phyloP scores from a whole-genome alignment of 30 jellyfish, hydroid and myxozoan genomes.

The Hydractinia echinata region DNA sequence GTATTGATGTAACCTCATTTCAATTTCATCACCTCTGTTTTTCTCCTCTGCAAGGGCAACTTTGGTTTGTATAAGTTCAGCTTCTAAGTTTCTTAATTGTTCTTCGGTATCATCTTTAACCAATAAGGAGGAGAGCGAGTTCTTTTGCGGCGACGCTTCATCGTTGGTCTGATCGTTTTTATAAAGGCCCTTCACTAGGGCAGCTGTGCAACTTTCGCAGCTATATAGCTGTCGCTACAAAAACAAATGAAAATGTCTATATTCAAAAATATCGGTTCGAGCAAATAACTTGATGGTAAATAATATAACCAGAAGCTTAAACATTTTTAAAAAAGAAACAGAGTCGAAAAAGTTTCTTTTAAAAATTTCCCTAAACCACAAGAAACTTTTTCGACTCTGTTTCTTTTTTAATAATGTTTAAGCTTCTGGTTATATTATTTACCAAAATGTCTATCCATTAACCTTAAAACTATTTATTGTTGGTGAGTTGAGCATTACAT shows the following conservation, averaged over 20 bases:
- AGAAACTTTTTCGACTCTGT: no score
- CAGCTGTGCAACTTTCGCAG: constrained; percentile 28
- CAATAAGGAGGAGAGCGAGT: constrained; percentile 6
- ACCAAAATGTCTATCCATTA: no score
- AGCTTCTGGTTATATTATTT: no score
- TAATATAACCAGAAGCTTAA: no score
- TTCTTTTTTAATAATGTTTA: no score
- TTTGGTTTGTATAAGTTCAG: constrained; percentile 65
- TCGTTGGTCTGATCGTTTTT: neutral
- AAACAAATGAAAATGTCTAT: neutral
- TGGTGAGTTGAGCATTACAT: no score
- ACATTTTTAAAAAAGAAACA: no score
- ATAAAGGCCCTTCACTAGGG: constrained; percentile 3
- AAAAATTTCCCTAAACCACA: no score
- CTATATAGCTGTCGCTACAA: constrained; percentile 19
- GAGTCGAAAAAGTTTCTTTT: no score
- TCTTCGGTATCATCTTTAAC: constrained; percentile 46
- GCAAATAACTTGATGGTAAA: no score
- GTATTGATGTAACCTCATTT: constrained; percentile 52
- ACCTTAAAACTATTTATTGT: no score
- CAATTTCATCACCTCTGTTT: constrained; percentile 72
- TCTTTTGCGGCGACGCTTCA: constrained; percentile 23
- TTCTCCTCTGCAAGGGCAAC: constrained; percentile 71
- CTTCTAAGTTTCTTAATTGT: constrained; percentile 51
- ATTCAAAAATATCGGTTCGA: no score